A percentile compares a stretch with the other conserved stretches of the same genome.
Evolutionary conservation across 2,797 vertebrate species (phyloP).

Genomic region (Epinephelus coioides): DNA sequence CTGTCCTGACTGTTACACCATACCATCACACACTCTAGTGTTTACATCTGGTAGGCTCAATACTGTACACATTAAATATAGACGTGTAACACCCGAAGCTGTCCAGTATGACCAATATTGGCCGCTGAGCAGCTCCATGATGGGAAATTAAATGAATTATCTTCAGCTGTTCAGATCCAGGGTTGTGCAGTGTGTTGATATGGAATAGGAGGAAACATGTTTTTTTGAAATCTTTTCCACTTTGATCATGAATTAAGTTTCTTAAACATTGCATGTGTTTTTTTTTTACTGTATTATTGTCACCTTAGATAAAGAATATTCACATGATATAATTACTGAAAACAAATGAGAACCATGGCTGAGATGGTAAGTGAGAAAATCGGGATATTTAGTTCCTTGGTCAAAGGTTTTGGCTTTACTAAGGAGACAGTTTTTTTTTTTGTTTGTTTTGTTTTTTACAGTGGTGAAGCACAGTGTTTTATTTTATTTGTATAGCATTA

Average conservation of each 20-base stretch:
- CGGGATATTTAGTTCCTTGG: neutral
- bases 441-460: neutral
- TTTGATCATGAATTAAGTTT: neutral
- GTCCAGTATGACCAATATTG: neutral
- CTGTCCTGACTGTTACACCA: constrained; percentile 5
- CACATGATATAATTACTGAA: neutral
- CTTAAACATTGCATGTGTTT: no score
- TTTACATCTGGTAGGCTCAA: neutral
- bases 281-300: neutral
- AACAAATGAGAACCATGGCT: constrained; percentile 1
- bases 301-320: no score
- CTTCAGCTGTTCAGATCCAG: neutral
- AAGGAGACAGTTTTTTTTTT: neutral
- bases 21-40: neutral
- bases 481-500: neutral
- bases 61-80: constrained; percentile 2
- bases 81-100: neutral
- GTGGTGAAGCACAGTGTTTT: neutral
- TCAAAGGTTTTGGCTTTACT: neutral
- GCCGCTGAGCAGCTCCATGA: neutral
- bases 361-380: neutral
- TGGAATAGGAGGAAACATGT: neutral
- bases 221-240: neutral
- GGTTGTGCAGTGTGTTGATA: neutral
- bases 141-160: neutral